Evolutionary conservation across 2,888 invertebrate genomes (phyloP).

Genomic region (Spodoptera picta): DNA sequence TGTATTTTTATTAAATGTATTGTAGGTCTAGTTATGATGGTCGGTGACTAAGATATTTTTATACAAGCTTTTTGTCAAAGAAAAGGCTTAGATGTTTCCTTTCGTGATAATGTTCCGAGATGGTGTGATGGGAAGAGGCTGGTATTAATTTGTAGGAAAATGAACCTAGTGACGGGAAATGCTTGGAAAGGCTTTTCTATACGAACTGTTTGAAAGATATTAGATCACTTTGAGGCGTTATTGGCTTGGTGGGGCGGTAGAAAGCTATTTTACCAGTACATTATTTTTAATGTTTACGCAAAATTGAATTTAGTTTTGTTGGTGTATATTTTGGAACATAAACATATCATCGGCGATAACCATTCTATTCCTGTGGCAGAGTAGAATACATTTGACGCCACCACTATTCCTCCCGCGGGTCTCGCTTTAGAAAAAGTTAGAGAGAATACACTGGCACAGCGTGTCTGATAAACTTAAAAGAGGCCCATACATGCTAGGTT

Average conservation of each 20-base stretch:
- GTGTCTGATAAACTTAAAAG: no score
- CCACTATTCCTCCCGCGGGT: no score
- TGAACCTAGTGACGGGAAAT: conserved; percentile 43
- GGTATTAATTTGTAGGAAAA: conserved; percentile 55
- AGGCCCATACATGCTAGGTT: no score
- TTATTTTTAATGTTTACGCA: no score
- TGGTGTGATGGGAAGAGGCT: conserved; percentile 49
- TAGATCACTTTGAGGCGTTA: conserved; percentile 6
- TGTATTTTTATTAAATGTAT: conserved; percentile 19
- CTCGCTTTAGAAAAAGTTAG: no score
- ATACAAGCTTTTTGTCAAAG: conserved; percentile 66
- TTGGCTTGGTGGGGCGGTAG: conserved; percentile 1
- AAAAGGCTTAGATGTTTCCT: conserved; percentile 65
- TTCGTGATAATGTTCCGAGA: conserved; percentile 60
- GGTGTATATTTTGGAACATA: no score
- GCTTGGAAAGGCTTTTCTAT: conserved; percentile 16
- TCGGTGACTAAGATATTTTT: conserved; percentile 57
- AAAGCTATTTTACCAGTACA: not conserved
- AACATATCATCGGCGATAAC: no score
- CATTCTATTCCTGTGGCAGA: no score
- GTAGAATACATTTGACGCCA: no score
- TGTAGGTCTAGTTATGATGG: conserved; percentile 43
- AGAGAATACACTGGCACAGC: no score
- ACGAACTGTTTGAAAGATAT: not conserved
- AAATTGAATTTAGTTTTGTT: no score